phyloP scores from a whole-genome alignment of 2,113 vertebrate species.

The Oncorhynchus clarkii region DNA sequence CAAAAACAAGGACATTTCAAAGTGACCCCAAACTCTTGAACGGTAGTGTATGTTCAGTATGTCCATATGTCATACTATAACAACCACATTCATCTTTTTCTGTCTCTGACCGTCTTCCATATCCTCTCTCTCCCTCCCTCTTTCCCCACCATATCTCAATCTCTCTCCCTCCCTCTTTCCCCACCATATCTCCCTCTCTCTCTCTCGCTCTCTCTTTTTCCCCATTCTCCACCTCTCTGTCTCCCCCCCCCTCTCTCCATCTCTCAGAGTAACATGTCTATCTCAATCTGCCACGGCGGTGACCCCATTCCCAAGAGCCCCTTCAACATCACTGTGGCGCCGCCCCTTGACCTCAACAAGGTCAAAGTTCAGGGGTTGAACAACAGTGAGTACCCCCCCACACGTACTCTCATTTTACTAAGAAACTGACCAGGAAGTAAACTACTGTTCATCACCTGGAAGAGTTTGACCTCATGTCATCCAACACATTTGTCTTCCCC shows the following conservation, averaged over 20 bases:
- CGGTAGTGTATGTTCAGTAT: no score
- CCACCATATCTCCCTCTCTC: no score
- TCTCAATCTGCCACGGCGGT: constrained; percentile 83
- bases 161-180: no score
- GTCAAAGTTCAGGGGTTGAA: constrained; percentile 88
- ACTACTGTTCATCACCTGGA: neutral
- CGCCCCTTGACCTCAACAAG: constrained; percentile 81
- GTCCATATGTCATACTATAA: no score
- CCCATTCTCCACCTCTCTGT: neutral
- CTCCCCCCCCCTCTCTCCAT: neutral
- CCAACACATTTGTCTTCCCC: neutral
- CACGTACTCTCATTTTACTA: neutral
- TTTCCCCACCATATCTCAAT: no score
- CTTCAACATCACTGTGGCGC: constrained; percentile 82
- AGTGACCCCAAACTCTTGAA: no score
- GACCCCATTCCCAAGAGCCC: constrained; percentile 88
- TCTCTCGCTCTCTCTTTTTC: no score
- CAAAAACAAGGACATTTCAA: no score
- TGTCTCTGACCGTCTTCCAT: neutral
- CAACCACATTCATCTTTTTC: neutral
- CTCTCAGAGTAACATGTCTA: constrained; percentile 78
- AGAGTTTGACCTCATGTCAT: neutral
- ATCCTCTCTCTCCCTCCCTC: no score
- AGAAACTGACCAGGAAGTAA: neutral
- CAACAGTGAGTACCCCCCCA: constrained; percentile 88